A percentile compares a stretch with the other conserved stretches of the same genome.
These are phyloP conservation scores for Kryptolebias marmoratus DNA, from an alignment of 2,113 vertebrate species.

Conservation along the genomic window DNA sequence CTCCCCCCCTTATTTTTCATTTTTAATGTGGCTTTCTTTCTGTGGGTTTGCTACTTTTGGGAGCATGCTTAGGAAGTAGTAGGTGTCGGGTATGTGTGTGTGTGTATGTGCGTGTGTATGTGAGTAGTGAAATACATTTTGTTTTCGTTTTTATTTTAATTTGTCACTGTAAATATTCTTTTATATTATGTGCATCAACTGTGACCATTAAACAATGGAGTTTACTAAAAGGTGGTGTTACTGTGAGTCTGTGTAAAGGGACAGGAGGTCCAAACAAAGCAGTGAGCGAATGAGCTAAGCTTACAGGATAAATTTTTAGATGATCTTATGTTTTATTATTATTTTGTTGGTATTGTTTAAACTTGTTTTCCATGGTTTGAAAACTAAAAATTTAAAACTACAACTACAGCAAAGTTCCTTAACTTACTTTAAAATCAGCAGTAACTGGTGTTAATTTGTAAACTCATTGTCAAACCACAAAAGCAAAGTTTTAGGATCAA, in stretches of 20 bases:
- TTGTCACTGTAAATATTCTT: slow-evolving; percentile 77
- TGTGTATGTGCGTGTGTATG: slow-evolving; percentile 47
- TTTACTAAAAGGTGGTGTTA: slow-evolving; percentile 21
- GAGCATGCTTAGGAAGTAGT: slow-evolving; percentile 68
- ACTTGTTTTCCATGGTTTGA: too few relatives aligned
- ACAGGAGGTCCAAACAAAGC: too few relatives aligned
- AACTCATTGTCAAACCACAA: too few relatives aligned
- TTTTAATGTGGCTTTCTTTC: slow-evolving; percentile 61
- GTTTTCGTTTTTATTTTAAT: slow-evolving; percentile 60
- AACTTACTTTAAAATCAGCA: too few relatives aligned
- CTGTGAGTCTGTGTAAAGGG: slow-evolving; percentile 13
- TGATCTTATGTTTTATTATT: too few relatives aligned
- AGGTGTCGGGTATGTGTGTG: slow-evolving; percentile 52
- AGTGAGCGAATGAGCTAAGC: too few relatives aligned
- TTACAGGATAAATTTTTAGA: too few relatives aligned
- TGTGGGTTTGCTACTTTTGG: slow-evolving; percentile 69
- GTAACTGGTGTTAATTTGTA: too few relatives aligned
- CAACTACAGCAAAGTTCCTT: too few relatives aligned
- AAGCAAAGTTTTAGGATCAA: too few relatives aligned
- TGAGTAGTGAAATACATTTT: slow-evolving; percentile 36
- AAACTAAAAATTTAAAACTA: too few relatives aligned
- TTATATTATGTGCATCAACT: slow-evolving; percentile 81
- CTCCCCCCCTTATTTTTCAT: slow-evolving; percentile 70
- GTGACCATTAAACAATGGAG: slow-evolving; percentile 80
- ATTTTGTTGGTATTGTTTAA: too few relatives aligned